Conservation (phyloP, 2,113 vertebrate genomes). For the Hippocampus abdominalis region DNA sequence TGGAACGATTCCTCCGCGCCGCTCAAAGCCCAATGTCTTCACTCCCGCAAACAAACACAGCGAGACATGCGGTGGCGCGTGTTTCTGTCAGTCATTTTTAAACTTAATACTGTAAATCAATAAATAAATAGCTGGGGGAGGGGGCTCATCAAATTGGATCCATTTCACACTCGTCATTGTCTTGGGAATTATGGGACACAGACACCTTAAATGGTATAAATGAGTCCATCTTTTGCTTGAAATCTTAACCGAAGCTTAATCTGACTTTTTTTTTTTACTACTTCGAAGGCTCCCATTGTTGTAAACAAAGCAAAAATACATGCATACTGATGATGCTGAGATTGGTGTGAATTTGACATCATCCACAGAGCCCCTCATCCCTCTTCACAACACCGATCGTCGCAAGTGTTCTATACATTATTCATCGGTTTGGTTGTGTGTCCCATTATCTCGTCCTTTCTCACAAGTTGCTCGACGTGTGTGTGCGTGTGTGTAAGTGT, state of each 20-base stretch:
- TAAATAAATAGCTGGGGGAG: too few relatives aligned
- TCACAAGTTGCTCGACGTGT: background rate
- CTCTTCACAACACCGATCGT: slow-evolving; percentile 2
- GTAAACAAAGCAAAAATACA: background rate
- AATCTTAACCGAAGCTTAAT: background rate
- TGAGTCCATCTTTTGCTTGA: background rate
- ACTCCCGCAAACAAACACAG: too few relatives aligned
- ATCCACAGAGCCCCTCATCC: background rate
- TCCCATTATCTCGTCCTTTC: slow-evolving; percentile 3
- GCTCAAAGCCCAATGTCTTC: too few relatives aligned
- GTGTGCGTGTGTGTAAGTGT: background rate
- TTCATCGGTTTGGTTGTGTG: slow-evolving; percentile 14
- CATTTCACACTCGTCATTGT: background rate
- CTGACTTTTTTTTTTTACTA: too few relatives aligned
- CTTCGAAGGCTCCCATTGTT: background rate
- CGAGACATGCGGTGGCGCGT: too few relatives aligned
- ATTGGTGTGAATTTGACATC: slow-evolving; percentile 13
- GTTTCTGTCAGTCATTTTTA: too few relatives aligned
- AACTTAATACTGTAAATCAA: too few relatives aligned
- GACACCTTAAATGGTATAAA: background rate
- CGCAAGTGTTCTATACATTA: slow-evolving; percentile 8
- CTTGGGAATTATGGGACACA: background rate
- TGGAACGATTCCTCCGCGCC: too few relatives aligned
- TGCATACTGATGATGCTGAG: background rate
- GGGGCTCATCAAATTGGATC: background rate